phyloP scores from a whole-genome alignment of 2,888 invertebrate genomes.

The Gnatocerus cornutus region DNA sequence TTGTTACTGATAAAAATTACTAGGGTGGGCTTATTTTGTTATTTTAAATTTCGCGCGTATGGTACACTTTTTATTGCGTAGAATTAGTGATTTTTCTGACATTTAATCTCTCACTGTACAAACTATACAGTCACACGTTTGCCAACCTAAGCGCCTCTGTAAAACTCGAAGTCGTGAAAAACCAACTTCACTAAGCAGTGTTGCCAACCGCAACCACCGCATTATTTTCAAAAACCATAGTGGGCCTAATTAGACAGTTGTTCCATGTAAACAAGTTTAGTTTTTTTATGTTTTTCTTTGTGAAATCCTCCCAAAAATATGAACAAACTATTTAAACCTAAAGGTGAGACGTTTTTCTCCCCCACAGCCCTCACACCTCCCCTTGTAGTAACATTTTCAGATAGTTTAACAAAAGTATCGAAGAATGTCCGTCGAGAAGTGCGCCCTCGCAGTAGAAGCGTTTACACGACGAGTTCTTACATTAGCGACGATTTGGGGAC shows the following conservation, averaged over 20 bases:
- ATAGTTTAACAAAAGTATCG: conserved; percentile 65
- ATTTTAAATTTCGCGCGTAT: too few relatives aligned
- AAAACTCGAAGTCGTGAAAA: too few relatives aligned
- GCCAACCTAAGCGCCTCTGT: too few relatives aligned
- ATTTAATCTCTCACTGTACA: too few relatives aligned
- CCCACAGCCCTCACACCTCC: conserved; percentile 43
- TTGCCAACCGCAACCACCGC: too few relatives aligned
- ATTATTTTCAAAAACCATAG: conserved; percentile 27
- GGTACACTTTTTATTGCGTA: too few relatives aligned
- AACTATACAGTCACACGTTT: too few relatives aligned
- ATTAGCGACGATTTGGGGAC: conserved; percentile 73
- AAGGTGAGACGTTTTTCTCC: conserved; percentile 63
- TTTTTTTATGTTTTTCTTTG: conserved; percentile 45
- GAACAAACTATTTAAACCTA: conserved; percentile 68
- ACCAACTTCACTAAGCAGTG: too few relatives aligned
- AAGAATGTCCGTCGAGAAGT: conserved; percentile 67
- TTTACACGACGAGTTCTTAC: conserved; percentile 80
- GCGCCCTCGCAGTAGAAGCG: conserved; percentile 76
- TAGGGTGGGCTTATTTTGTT: too few relatives aligned
- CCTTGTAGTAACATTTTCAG: conserved; percentile 63
- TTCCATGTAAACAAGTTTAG: conserved; percentile 45
- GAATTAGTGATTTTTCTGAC: too few relatives aligned
- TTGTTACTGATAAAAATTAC: too few relatives aligned
- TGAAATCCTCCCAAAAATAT: conserved; percentile 39
- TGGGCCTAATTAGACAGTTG: conserved; percentile 42